These are phyloP conservation scores for Cyclopterus lumpus DNA, from an alignment of 2,797 vertebrate species.

Conservation along the genomic window DNA sequence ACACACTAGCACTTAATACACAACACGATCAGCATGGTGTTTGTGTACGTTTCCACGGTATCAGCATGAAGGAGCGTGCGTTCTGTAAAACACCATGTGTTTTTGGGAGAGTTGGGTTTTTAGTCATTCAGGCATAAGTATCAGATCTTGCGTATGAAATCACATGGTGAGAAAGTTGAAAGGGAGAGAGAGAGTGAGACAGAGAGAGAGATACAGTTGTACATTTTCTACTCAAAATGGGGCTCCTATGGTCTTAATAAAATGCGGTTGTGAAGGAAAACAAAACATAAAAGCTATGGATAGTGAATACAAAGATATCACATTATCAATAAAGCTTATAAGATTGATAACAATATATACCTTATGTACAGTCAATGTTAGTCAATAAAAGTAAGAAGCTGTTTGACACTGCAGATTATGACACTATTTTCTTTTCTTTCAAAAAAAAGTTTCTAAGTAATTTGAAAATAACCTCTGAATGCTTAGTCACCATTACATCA, in stretches of 20 bases:
- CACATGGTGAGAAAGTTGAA: slow-evolving; percentile 9
- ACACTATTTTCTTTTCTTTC: slow-evolving; percentile 66
- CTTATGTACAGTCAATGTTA: slow-evolving; percentile 80
- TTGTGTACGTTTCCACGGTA: neutral
- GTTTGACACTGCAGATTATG: slow-evolving; percentile 75
- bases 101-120: slow-evolving; percentile 40
- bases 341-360: slow-evolving; percentile 83
- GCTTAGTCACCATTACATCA: slow-evolving; percentile 66
- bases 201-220: slow-evolving; percentile 12
- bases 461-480: slow-evolving; percentile 87
- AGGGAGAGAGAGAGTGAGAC: neutral
- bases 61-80: neutral
- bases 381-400: slow-evolving; percentile 77
- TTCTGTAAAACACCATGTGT: neutral
- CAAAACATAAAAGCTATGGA: slow-evolving; percentile 65
- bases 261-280: slow-evolving; percentile 55
- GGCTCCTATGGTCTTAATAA: slow-evolving; percentile 76
- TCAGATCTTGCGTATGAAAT: slow-evolving; percentile 5
- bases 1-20: neutral
- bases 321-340: slow-evolving; percentile 83
- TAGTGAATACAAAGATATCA: slow-evolving; percentile 79
- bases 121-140: slow-evolving; percentile 12
- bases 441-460: slow-evolving; percentile 76
- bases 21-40: neutral
- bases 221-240: slow-evolving; percentile 46